Evolutionary conservation across 2,888 invertebrate species (phyloP), one percentile per base, ranked within the genome.

Genomic region (Spilosoma lubricipeda): DNA sequence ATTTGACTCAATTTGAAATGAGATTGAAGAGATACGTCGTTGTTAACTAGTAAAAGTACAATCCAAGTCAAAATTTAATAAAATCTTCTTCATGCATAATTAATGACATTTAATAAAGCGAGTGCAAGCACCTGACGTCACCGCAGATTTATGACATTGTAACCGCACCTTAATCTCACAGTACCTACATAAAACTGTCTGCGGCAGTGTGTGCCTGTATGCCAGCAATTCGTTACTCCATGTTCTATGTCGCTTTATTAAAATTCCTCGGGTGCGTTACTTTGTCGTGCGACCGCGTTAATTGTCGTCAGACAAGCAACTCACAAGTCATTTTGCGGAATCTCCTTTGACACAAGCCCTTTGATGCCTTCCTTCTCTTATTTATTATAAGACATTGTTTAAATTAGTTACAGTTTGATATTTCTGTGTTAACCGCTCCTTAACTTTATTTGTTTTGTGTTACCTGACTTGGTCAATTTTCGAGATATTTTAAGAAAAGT

Each of bases 211-310:
- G 20, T 64, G 71, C 68, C 52, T 69, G 73, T 36, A 72, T 78
- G 75, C 77, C 45, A 42, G 72, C 82, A 71, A 85, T 81, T 83
- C 73, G 77, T 76, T 80, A 78, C 81, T 77, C 72, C 71, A 77
- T 76, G 79, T 79, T 76, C 59, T 48, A 59, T 66, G 77, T 72
- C 73, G 82, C 86, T 86, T 88, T 88, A 88, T 87, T 88, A 87
- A 87, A 86, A 88, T 88, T 87, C 87, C 84, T 73, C 65, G 73
- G 77, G 63, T 76, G 77, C 77, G 80, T 81, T 80, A 75, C 83
- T 80, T 79, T 79, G 81, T 84, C 77, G 83, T 74, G 80, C 76
- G 78, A 74, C 78, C 78, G 79, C 80, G 80, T 82, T 87, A 86
- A 87, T 87, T 85, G 86, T 85, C 78, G 77, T 74, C 72, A 85